Conservation (phyloP, 2,113 vertebrate genomes). For the Catharus bicknelli region DNA sequence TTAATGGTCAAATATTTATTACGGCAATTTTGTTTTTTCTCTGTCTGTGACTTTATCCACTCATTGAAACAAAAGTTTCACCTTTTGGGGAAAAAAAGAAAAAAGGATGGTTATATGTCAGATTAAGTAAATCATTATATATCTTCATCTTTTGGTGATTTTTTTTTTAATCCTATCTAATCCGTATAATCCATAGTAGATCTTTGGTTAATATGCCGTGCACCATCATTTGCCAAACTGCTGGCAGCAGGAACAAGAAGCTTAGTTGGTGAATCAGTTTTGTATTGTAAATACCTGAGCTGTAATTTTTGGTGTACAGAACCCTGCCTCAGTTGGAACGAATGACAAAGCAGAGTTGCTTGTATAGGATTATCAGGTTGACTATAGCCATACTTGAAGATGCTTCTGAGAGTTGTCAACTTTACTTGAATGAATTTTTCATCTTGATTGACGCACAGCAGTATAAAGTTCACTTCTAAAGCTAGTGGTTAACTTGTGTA, state of each 20-base stretch:
- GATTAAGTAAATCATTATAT: slow-evolving; percentile 25
- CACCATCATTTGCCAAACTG: slow-evolving; percentile 82
- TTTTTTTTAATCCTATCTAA: not conserved
- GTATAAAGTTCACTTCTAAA: slow-evolving; percentile 84
- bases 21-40: slow-evolving; percentile 15
- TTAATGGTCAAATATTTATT: slow-evolving; percentile 56
- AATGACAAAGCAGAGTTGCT: slow-evolving; percentile 74
- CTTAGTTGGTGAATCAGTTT: slow-evolving; percentile 33
- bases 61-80: slow-evolving; percentile 39
- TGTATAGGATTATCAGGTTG: slow-evolving; percentile 85
- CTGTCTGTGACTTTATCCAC: slow-evolving; percentile 33
- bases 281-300: slow-evolving; percentile 72
- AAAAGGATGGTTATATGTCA: not conserved
- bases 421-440: slow-evolving; percentile 96
- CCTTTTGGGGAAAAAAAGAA: not conserved
- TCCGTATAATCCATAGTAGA: not conserved
- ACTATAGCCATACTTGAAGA: slow-evolving; percentile 98
- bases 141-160: slow-evolving; percentile 2
- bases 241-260: slow-evolving; percentile 66
- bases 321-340: slow-evolving; percentile 86
- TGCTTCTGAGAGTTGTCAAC: slow-evolving; percentile 90
- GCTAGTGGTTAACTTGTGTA: slow-evolving; percentile 85
- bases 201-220: slow-evolving; percentile 45
- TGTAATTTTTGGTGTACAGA: slow-evolving; percentile 82
- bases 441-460: slow-evolving; percentile 84